Base-by-base conservation (phyloP, 2,113 vertebrate species). In the Pollimyrus isidori region DNA sequence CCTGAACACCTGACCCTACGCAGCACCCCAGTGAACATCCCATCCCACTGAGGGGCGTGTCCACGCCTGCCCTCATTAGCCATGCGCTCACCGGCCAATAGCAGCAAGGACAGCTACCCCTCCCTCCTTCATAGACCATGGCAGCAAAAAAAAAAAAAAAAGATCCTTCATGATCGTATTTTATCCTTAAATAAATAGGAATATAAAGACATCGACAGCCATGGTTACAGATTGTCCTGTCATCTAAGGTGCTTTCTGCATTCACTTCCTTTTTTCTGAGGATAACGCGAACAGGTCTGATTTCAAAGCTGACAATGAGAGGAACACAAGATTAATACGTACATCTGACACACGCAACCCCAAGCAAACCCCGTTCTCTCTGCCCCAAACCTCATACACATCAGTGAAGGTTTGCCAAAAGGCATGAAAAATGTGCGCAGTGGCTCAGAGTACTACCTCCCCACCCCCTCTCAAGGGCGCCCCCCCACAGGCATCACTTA, bases 401-500 rank as follows among this genome's bases (percentile, higher is more conserved):
- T 65, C 23, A n/a, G 58, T 9, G 23, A 62, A 26, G 58, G 58
- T n/a, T 65, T 7, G 7, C 58, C 23, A n/a, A 5, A 5, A 56
- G 58, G 6, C 23, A n/a, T n/a, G 58, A 26, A 65, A 65, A 65
- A 26, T 65, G 58, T n/a, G 56, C 2, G 7, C 56, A 62, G 56
- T 62, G 56, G 23, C 23, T 65, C 58, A 65, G 58, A 65, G n/a
- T 65, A 65, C 7, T 5, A 6, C 42, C 45, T 42, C 58, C 88
- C 10, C 7, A 87, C 30, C n/a, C 39, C 89, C 89, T 19, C 13
- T 15, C 35, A 45, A 48, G 23, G 56, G 49, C 56, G 86, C 26
- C 7, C 13, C 10, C 9, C 13, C 39, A 30, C 48, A 21, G 45
- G 46, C 23, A 62, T 96, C 93, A 96, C 93, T 96, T 96, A 86